Conservation (phyloP, 2,888 invertebrate species). For the Apotomis betuletana region DNA sequence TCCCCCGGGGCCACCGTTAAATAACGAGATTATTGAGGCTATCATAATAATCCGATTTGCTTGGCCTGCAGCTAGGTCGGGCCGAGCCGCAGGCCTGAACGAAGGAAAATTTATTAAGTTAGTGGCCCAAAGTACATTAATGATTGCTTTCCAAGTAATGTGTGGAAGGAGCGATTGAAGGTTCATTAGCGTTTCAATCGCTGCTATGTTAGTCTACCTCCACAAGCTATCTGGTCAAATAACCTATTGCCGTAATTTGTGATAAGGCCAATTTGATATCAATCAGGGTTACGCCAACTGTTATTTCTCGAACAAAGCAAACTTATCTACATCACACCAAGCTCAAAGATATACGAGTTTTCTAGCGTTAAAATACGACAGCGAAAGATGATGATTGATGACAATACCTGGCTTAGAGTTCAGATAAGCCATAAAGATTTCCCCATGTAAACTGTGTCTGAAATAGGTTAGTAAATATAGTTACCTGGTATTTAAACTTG, state of each 20-base stretch:
- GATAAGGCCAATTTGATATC: too few relatives aligned
- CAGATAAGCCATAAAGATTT: too few relatives aligned
- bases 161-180: not conserved
- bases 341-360: too few relatives aligned
- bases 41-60: slow-evolving; percentile 37
- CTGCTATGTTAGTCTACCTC: too few relatives aligned
- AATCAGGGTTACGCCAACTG: too few relatives aligned
- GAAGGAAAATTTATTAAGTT: slow-evolving; percentile 13
- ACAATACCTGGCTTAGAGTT: too few relatives aligned
- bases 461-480: not conserved
- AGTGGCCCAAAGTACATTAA: not conserved
- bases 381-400: too few relatives aligned
- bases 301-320: too few relatives aligned
- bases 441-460: not conserved
- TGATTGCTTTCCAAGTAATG: slow-evolving; percentile 10
- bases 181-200: not conserved
- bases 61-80: not conserved
- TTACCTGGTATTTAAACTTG: not conserved
- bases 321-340: too few relatives aligned
- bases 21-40: slow-evolving; percentile 31
- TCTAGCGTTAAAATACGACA: too few relatives aligned
- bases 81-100: not conserved
- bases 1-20: slow-evolving; percentile 20
- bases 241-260: too few relatives aligned
- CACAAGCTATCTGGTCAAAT: too few relatives aligned